These are phyloP conservation scores for Cephalopachus bancanus DNA, from an alignment of 2,797 vertebrate species.

Conservation along the genomic window DNA sequence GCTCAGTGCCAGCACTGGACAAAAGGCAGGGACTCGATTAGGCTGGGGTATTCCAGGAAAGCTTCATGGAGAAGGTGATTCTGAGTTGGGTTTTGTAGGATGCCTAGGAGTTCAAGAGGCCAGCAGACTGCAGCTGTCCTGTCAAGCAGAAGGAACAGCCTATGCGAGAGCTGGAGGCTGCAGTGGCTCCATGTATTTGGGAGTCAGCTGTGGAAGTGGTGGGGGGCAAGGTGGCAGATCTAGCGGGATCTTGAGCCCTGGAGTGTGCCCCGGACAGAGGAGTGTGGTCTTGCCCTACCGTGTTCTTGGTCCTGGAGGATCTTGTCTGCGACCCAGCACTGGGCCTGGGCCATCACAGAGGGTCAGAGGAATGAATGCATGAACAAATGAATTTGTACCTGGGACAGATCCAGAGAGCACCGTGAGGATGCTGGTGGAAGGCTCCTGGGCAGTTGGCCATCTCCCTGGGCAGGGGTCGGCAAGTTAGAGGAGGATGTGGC, in stretches of 20 bases:
- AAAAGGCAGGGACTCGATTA: neutral
- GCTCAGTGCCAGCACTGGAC: neutral
- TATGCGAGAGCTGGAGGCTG: neutral
- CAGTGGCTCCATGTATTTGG: neutral
- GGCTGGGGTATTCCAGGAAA: neutral
- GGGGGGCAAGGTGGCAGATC: too few relatives aligned
- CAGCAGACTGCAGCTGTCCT: neutral
- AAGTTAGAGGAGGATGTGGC: too few relatives aligned
- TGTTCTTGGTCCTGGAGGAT: neutral
- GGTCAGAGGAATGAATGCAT: neutral
- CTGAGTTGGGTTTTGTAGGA: constrained; percentile 57
- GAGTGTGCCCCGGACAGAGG: neutral
- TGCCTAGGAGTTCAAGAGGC: neutral
- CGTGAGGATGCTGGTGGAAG: too few relatives aligned
- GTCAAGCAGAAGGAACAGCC: neutral
- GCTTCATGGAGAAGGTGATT: neutral
- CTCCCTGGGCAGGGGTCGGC: too few relatives aligned
- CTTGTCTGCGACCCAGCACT: neutral
- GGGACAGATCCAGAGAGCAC: neutral
- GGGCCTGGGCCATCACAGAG: neutral
- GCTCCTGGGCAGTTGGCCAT: too few relatives aligned
- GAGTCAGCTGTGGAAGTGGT: neutral
- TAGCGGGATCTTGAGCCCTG: too few relatives aligned
- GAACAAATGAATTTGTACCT: neutral
- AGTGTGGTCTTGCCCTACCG: neutral